Evolutionary conservation across 2,888 invertebrate species (phyloP).

Genomic region (Unio pictorum): DNA sequence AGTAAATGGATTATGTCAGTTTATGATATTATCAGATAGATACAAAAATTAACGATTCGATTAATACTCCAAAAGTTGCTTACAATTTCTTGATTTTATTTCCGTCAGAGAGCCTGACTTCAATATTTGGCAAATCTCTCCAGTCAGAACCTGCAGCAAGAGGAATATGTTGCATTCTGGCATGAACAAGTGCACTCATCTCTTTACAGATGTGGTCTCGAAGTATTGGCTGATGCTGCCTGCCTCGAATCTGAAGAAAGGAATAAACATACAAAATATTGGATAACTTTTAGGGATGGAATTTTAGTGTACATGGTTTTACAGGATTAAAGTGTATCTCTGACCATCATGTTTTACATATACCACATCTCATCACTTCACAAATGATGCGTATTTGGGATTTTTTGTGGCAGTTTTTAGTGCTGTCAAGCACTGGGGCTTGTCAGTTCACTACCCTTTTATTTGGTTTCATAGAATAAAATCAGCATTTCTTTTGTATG

Average conservation of each 20-base stretch:
- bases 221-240: constrained; percentile 76
- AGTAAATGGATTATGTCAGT: neutral
- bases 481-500: no score
- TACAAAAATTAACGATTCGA: neutral
- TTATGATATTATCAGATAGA: neutral
- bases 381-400: no score
- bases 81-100: constrained; percentile 78
- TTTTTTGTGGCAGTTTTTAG: no score
- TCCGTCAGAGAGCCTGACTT: constrained; percentile 81
- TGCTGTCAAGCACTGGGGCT: no score
- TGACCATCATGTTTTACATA: no score
- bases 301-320: neutral
- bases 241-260: constrained; percentile 76
- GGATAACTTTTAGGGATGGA: neutral
- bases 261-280: constrained; percentile 1
- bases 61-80: constrained; percentile 42
- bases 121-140: constrained; percentile 87
- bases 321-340: no score
- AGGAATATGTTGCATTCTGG: constrained; percentile 84
- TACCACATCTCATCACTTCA: no score
- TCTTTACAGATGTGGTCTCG: constrained; percentile 88
- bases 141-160: constrained; percentile 85
- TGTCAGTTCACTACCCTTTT: no score
- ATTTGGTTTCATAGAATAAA: no score
- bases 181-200: constrained; percentile 85